Evolutionary conservation across 2,113 vertebrate species (phyloP).

Genomic region (Sinocyclocheilus maitianheensis): DNA sequence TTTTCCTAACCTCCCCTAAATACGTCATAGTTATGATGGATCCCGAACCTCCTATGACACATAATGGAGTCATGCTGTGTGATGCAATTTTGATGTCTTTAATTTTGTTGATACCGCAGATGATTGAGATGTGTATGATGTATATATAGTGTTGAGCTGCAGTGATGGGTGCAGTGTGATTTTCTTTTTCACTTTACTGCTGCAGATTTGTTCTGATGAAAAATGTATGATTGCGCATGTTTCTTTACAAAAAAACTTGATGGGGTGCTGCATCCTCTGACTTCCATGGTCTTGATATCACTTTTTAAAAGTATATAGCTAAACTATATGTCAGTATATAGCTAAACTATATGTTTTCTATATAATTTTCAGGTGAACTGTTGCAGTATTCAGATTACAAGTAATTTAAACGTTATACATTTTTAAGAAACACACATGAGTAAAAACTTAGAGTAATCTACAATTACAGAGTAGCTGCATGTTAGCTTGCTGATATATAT

Average conservation of each 20-base stretch:
- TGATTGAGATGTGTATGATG: neutral
- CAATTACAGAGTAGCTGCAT: neutral
- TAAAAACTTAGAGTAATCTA: neutral
- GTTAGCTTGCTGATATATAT: neutral
- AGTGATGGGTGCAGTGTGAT: neutral
- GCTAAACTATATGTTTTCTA: neutral
- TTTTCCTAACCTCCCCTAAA: neutral
- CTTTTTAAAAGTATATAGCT: too few relatives aligned
- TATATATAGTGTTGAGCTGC: neutral
- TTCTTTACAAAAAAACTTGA: neutral
- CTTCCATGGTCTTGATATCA: neutral
- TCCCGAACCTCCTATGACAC: neutral
- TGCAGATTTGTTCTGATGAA: constrained; percentile 11
- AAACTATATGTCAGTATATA: neutral
- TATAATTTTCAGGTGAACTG: neutral
- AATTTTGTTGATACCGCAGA: neutral
- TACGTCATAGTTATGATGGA: neutral
- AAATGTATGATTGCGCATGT: neutral
- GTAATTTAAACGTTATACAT: neutral
- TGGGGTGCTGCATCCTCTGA: neutral
- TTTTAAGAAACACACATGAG: neutral
- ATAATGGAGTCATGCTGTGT: neutral
- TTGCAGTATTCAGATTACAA: neutral
- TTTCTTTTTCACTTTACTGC: constrained; percentile 7
- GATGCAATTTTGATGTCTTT: constrained; percentile 12